Evolutionary conservation across 2,797 vertebrate genomes (phyloP).

Genomic region (Dipus sagitta): DNA sequence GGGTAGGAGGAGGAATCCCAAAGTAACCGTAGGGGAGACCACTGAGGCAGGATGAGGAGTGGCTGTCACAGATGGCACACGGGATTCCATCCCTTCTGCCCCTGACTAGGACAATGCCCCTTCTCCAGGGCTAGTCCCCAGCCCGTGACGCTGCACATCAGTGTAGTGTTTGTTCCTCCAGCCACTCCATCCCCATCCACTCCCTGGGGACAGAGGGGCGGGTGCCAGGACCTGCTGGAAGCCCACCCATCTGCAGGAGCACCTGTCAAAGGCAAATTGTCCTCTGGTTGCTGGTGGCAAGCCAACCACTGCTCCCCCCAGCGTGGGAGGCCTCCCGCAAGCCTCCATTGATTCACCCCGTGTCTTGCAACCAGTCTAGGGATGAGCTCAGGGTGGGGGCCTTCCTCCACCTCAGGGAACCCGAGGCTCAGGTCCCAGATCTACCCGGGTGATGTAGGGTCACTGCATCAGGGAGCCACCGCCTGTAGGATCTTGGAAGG

Average conservation of each 20-base stretch:
- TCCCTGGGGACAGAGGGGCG: background rate
- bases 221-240: background rate
- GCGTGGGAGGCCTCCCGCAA: background rate
- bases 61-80: rapidly evolving
- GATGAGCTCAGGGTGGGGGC: background rate
- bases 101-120: background rate
- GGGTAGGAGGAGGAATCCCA: background rate
- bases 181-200: background rate
- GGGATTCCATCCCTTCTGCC: background rate
- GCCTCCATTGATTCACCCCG: background rate
- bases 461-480: background rate
- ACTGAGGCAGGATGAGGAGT: rapidly evolving
- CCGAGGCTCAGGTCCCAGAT: background rate
- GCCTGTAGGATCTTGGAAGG: background rate
- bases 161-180: background rate
- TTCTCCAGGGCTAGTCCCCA: no score
- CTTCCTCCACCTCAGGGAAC: background rate
- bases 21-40: rapidly evolving
- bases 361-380: background rate
- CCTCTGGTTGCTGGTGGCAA: background rate
- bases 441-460: conserved; percentile 10
- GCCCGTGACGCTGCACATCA: rapidly evolving
- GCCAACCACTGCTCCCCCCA: background rate
- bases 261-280: conserved; percentile 23
- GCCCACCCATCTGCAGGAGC: background rate